These are phyloP conservation scores for Hycleus phaleratus DNA, from an alignment of 1,140 invertebrate species.

Conservation along the genomic window DNA sequence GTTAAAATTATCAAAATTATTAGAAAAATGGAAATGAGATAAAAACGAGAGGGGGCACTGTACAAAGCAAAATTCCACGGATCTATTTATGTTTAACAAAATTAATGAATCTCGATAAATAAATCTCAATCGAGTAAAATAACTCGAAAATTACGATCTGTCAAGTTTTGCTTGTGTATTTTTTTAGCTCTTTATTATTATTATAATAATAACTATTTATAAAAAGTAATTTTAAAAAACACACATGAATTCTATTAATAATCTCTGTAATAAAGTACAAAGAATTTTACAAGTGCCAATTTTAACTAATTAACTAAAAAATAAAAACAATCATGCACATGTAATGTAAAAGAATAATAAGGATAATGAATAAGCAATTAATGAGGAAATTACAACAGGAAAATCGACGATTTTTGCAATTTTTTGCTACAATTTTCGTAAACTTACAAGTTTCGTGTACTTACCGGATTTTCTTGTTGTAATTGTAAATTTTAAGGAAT, in stretches of 20 bases:
- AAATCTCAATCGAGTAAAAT: not conserved
- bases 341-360: not conserved
- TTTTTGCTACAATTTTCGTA: too few relatives aligned
- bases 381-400: not conserved
- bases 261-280: slow-evolving; percentile 22
- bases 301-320: not conserved
- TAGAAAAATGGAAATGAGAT: too few relatives aligned
- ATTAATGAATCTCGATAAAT: too few relatives aligned
- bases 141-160: slow-evolving; percentile 3
- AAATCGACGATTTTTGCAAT: not conserved
- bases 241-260: slow-evolving; percentile 16
- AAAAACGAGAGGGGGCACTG: not conserved
- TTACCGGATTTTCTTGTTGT: slow-evolving; percentile 19
- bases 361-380: too few relatives aligned
- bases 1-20: too few relatives aligned
- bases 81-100: not conserved
- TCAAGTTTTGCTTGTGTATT: slow-evolving; percentile 7
- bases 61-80: slow-evolving; percentile 9
- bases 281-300: slow-evolving; percentile 18
- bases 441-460: not conserved
- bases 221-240: too few relatives aligned
- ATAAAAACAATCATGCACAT: slow-evolving; percentile 2
- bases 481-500: slow-evolving; percentile 3
- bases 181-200: too few relatives aligned
- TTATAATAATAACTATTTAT: too few relatives aligned